Evolutionary conservation across 2,113 vertebrate genomes (phyloP).

Genomic region (Romanogobio albipinnatus): DNA sequence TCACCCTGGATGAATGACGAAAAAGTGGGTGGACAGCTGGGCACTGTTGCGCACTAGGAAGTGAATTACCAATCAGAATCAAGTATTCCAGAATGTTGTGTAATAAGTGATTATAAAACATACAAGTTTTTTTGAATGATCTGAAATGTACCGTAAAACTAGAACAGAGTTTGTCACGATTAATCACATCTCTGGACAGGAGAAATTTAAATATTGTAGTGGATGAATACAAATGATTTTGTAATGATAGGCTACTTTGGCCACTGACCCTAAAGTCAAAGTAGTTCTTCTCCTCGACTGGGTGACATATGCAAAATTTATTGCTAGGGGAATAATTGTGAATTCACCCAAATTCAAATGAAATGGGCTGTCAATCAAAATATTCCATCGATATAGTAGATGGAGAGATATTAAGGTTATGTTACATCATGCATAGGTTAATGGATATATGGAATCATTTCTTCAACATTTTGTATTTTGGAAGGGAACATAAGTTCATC

Average conservation of each 20-base stretch:
- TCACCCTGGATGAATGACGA: too few relatives aligned
- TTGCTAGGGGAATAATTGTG: not conserved
- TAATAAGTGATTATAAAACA: not conserved
- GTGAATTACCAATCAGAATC: not conserved
- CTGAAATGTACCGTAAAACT: not conserved
- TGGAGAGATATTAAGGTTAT: not conserved
- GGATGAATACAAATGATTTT: conserved; percentile 18
- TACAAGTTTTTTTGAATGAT: not conserved
- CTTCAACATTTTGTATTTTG: not conserved
- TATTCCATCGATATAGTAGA: not conserved
- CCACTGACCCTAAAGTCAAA: conserved; percentile 27
- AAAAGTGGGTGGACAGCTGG: not conserved
- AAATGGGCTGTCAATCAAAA: conserved; percentile 22
- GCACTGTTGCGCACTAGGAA: not conserved
- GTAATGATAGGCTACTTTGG: conserved; percentile 22
- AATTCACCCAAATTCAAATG: conserved; percentile 1
- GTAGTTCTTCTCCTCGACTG: not conserved
- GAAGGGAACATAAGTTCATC: not conserved
- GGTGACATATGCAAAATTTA: conserved; percentile 27
- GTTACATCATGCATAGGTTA: not conserved
- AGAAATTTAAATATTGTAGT: not conserved
- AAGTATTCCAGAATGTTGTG: not conserved
- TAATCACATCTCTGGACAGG: not conserved
- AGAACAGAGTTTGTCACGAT: not conserved
- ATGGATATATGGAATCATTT: not conserved